Base-by-base conservation (phyloP, 2,113 vertebrate species). In the Emberiza fucata region DNA sequence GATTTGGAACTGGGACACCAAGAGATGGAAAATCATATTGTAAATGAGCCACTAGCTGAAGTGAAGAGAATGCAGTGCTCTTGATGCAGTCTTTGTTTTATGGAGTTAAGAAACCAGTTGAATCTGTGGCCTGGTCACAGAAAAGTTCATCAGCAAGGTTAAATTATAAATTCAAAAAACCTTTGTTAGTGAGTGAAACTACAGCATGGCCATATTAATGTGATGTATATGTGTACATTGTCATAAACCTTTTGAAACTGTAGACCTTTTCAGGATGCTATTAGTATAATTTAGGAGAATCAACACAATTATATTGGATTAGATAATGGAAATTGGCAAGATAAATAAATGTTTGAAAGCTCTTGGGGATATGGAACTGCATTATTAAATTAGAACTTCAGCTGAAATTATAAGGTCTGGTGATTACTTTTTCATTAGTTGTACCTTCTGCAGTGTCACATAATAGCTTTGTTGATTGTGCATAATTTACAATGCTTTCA, bases 351-450 rank as follows among this genome's bases (percentile, higher is more conserved):
- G 28, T 89, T 92, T 93, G 68, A 95, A 97, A 56, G 65, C 84
- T 84, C 60, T 53, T 76, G 71, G 71, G 95, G 22, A 88, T 96
- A 94, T 24, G 48, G 76, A 95, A 86, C 40, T 91, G 56, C 85
- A 95, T 90, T 97, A 98, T 95, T 97, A 97, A 97, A 98, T 97
- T 97, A 98, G 37, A 96, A 94, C 71, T 69, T 97, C 93, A 88
- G 90, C 87, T 96, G 91, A 95, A 98, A 96, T 87, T 23, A 57
- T 94, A 96, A 96, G 77, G 90, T 94, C 66, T 78, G 81, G 29
- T 95, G 95, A 97, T 97, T 96, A 93, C 11, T 81, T 75, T 94
- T 92, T 97, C 85, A 96, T 97, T 96, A 97, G 75, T 68, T 94
- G 87, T 90, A 94, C 88, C 59, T 87, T 94, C 64, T 80, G 72